phyloP scores from a whole-genome alignment of 1,140 invertebrate genomes.

The Heliothis virescens region DNA sequence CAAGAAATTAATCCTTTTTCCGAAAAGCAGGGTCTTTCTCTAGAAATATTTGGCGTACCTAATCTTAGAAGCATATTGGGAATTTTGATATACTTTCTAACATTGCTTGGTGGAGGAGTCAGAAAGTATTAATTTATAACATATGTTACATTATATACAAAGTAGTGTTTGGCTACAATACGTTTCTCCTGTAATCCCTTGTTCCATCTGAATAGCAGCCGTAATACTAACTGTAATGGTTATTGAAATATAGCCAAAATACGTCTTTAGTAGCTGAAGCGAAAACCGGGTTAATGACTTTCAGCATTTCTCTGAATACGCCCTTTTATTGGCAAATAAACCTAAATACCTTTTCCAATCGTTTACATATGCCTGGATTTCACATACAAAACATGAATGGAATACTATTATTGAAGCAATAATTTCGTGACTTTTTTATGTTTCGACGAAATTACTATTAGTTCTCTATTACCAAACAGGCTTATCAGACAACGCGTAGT shows the following conservation, averaged over 20 bases:
- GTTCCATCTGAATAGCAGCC: background rate
- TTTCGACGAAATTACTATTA: background rate
- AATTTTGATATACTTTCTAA: too few relatives aligned
- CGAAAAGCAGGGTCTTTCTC: too few relatives aligned
- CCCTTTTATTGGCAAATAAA: constrained; percentile 38
- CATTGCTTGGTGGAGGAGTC: too few relatives aligned
- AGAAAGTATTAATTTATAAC: too few relatives aligned
- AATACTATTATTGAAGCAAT: background rate
- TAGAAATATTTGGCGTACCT: too few relatives aligned
- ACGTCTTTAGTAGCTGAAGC: background rate
- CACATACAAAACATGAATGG: constrained; percentile 4
- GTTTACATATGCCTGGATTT: constrained; percentile 9
- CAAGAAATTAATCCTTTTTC: too few relatives aligned
- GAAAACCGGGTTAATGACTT: constrained; percentile 27
- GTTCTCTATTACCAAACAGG: constrained; percentile 5
- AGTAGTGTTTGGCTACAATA: background rate
- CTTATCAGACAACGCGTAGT: constrained; percentile 13
- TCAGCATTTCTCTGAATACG: constrained; percentile 28
- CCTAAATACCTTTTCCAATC: constrained; percentile 14
- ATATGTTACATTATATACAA: too few relatives aligned
- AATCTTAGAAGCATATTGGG: too few relatives aligned
- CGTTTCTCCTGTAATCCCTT: background rate
- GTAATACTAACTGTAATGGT: background rate
- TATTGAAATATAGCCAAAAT: constrained; percentile 11
- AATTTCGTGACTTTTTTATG: too few relatives aligned